phyloP scores from a whole-genome alignment of 1,140 invertebrate genomes.

The Leptinotarsa undecemlineata region DNA sequence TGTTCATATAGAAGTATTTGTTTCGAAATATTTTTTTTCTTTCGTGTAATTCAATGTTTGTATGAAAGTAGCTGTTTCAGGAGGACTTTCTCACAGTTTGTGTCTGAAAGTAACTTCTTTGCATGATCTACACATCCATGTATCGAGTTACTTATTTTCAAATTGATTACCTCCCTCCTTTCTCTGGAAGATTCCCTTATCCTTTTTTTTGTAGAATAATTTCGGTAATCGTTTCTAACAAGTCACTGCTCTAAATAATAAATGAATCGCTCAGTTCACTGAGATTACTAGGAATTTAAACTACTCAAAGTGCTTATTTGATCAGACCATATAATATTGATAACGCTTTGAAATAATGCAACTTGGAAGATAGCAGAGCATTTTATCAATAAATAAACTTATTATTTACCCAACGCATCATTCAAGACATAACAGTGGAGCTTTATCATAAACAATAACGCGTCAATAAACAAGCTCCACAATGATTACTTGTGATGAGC shows the following conservation, averaged over 20 bases:
- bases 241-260: not conserved
- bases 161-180: too few relatives aligned
- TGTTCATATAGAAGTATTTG: too few relatives aligned
- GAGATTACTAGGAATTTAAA: not conserved
- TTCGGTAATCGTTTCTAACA: not conserved
- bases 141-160: too few relatives aligned
- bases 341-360: slow-evolving; percentile 6
- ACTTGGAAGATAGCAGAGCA: not conserved
- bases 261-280: not conserved
- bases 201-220: not conserved
- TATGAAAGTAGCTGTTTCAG: too few relatives aligned
- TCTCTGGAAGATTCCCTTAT: too few relatives aligned
- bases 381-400: slow-evolving; percentile 1
- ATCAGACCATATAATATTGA: not conserved
- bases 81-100: too few relatives aligned
- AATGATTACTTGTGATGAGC: not conserved
- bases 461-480: not conserved
- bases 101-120: too few relatives aligned
- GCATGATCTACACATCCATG: too few relatives aligned
- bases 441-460: too few relatives aligned
- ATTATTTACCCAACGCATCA: not conserved
- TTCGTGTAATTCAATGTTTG: too few relatives aligned
- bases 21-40: too few relatives aligned
- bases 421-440: not conserved
- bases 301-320: not conserved